Base-by-base conservation (phyloP, 1,140 invertebrate species). In the Pygmarrhopalites habei region DNA sequence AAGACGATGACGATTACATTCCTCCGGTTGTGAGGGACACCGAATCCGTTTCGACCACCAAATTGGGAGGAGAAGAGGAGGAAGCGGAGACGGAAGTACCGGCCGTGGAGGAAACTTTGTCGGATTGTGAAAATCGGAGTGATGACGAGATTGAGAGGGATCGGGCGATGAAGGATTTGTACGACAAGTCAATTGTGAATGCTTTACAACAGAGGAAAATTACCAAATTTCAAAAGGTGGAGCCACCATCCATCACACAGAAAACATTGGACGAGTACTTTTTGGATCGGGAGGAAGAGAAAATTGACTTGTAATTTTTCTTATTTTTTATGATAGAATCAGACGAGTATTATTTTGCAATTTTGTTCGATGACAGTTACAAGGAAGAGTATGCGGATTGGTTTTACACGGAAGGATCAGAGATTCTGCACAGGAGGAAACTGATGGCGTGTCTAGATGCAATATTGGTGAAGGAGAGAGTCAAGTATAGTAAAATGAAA, bases 241-340 rank as follows among this genome's bases (percentile, higher is more conserved):
- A 53, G 25, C 49, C 35, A 19, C 29, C 51, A 15, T 30, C 43
- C 0, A 61, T 66, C 28, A n/a, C 59, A 7, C 2, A 49, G 39
- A 66, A 66, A 43, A 41, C 55, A 21, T 47, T 66, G 17, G 60
- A 57, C 7, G 60, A 61, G 19, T 66, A 66, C 19, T 66, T 62
- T 32, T 51, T 43, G 35, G 65, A 62, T 25, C 52, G 60, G 4
- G 44, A 57, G 3, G 56, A 66, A 21, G 56, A 62, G 5, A 51
- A 43, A 4, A 19, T 62, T 1, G 58, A 57, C 3, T 39, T 41
- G 64, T 65, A 58, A 39, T 49, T 56, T 43, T 23, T 25, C 26
- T 19, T 2, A n/a, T 25, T n/a, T 15, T 29, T 19, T 43, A 25
- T 30, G 19, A 32, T 53, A 15, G 7, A 30, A 23, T 26, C 28